These are phyloP conservation scores for Esox masquinongy DNA, from an alignment of 2,797 vertebrate species.

Conservation along the genomic window DNA sequence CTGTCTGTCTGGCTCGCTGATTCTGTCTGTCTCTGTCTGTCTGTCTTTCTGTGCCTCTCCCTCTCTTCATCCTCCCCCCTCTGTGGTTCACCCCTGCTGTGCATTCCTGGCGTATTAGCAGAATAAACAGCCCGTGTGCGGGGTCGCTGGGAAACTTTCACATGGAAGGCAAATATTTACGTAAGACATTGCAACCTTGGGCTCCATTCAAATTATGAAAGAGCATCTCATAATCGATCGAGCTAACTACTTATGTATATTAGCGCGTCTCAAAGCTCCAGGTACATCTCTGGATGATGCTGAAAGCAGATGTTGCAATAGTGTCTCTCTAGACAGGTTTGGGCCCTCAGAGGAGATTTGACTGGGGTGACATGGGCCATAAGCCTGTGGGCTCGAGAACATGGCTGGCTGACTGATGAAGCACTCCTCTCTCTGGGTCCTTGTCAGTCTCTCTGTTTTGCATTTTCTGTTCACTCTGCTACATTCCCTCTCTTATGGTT, in stretches of 20 bases:
- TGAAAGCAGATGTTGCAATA: not conserved
- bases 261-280: not conserved
- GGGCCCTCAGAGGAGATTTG: not conserved
- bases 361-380: not conserved
- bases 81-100: not conserved
- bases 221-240: constrained; percentile 25
- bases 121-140: constrained; percentile 51
- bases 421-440: not conserved
- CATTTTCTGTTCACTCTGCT: not conserved
- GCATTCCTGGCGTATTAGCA: constrained; percentile 51
- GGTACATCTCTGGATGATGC: not conserved
- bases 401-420: not conserved
- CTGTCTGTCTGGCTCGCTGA: too few species aligned
- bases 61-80: not conserved
- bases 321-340: constrained; percentile 1
- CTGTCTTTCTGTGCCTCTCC: not conserved
- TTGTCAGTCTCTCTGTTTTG: not conserved
- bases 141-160: constrained; percentile 47
- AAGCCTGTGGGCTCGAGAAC: not conserved
- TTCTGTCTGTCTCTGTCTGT: not conserved
- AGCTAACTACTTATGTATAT: not conserved
- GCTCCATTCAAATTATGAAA: constrained; percentile 37
- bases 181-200: constrained; percentile 28
- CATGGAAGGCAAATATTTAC: constrained; percentile 57
- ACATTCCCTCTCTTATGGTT: not conserved